A percentile compares a stretch with the other conserved stretches of the same genome.
Evolutionary conservation across 1,140 invertebrate genomes (phyloP).

Genomic region (Zaprionus ornatus): DNA sequence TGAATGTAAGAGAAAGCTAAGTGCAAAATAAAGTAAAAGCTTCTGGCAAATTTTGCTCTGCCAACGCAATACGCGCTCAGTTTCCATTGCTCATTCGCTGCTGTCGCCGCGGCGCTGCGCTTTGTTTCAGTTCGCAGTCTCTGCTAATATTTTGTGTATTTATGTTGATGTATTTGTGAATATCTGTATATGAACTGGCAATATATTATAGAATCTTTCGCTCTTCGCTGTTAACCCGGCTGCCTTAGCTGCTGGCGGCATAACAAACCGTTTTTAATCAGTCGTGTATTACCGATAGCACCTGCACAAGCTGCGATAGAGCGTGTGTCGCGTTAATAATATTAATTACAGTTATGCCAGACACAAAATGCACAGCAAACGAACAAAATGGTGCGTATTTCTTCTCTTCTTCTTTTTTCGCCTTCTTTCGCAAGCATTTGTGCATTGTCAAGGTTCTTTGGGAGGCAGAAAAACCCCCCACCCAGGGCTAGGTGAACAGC

Average conservation of each 20-base stretch:
- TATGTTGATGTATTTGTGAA: constrained; percentile 3
- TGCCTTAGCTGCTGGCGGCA: constrained; percentile 18
- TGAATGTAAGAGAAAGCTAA: constrained; percentile 4
- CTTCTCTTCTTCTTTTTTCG: constrained; percentile 1
- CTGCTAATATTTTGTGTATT: constrained; percentile 14
- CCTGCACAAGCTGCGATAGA: constrained; percentile 33
- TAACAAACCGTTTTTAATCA: constrained; percentile 44
- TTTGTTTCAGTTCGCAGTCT: constrained; percentile 29
- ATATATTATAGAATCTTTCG: constrained; percentile 19
- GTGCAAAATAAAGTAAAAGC: constrained; percentile 20
- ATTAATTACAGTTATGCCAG: constrained; percentile 53
- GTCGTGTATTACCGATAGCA: constrained; percentile 61
- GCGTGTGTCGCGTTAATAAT: constrained; percentile 5
- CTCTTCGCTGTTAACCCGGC: constrained; percentile 28
- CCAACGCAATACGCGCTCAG: constrained; percentile 66
- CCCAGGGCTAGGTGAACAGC: constrained; percentile 51
- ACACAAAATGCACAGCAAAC: constrained; percentile 61
- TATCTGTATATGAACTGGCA: constrained; percentile 1
- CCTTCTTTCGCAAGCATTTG: constrained; percentile 11
- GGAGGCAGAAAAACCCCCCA: constrained; percentile 15
- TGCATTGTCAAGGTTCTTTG: constrained; percentile 42
- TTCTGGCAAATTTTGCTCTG: constrained; percentile 35
- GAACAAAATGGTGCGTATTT: constrained; percentile 67
- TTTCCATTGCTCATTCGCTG: constrained; percentile 64
- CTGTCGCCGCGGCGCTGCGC: constrained; percentile 42